Evolutionary conservation across 1,140 invertebrate species (phyloP).

Genomic region (Ruditapes philippinarum): DNA sequence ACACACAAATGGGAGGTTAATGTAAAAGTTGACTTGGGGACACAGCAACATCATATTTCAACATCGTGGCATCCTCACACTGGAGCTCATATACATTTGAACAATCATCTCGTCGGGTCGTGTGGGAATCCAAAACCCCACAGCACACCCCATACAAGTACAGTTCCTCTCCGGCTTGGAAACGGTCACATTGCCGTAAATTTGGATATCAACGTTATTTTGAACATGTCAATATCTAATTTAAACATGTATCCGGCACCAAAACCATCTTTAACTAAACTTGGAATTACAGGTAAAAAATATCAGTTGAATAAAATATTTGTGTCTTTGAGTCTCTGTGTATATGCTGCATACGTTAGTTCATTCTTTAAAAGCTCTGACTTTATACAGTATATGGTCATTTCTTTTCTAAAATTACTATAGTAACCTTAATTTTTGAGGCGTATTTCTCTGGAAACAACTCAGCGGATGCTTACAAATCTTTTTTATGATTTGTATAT

Average conservation of each 20-base stretch:
- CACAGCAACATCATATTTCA: constrained; percentile 16
- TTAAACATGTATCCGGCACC: constrained; percentile 46
- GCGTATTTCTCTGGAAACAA: no score
- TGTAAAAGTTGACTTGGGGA: neutral
- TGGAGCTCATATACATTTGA: constrained; percentile 15
- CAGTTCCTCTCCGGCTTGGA: constrained; percentile 4
- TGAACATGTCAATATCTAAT: constrained; percentile 46
- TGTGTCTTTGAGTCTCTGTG: no score
- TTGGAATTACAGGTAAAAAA: constrained; percentile 20
- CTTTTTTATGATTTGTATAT: no score
- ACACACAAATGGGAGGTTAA: constrained; percentile 38
- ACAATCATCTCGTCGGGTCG: constrained; percentile 29
- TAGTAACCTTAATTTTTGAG: no score
- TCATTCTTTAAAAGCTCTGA: no score
- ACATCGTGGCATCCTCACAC: constrained; percentile 57
- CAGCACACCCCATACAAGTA: neutral
- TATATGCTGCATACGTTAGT: no score
- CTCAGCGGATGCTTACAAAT: no score
- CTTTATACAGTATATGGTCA: no score
- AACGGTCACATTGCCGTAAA: neutral
- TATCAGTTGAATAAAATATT: no score
- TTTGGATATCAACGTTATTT: neutral
- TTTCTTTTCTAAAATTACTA: no score
- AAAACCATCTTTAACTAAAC: neutral
- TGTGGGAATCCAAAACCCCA: neutral